Evolutionary conservation across 2,797 vertebrate species (phyloP), one percentile per base, ranked within the genome.

Genomic region (Hybognathus amarus): DNA sequence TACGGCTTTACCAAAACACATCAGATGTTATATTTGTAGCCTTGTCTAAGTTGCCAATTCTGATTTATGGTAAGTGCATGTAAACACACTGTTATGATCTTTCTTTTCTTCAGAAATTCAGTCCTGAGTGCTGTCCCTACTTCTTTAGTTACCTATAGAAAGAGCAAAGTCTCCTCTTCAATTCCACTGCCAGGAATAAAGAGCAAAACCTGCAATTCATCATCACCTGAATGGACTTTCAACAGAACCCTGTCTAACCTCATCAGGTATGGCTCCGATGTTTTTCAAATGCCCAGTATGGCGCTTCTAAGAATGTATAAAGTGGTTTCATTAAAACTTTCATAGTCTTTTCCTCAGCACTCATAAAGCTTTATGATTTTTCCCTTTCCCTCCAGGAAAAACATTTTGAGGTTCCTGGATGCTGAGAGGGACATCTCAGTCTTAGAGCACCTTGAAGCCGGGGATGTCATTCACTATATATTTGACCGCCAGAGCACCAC

Each of bases 401-500:
- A 97, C 82, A 96, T 99, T 85, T 85, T 99, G 85, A 95, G 95
- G 91, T 99, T 99, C 85, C 90, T 99, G 68, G 98, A 99, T 88
- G 96, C 97, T 0, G 97, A 98, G 91, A 96, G 97, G 90, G 98
- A 99, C 89, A 98, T 99, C 81, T 99, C 97, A 0, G 97, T 86
- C 95, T 99, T 70, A 98, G 92, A 97, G 97, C 82, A 97, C 95
- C 0, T 94, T 98, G 92, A 98, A 97, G 89, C 96, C 96, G 0
- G 97, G 98, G 97, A 98, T 77, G 91, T 98, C 75, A 95, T 99
- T 90, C 98, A 99, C 91, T 99, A 99, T 0, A 95, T 99, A 63
- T 97, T 99, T 79, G 97, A 99, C 92, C 94, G 97, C 80, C 97
- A 97, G 91, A 98, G 97, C 93, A 98, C 97, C 50, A 97, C 97